Evolutionary conservation across 92 coral and sea anemone genomes (phyloP).

Genomic region (Plumapathes pennacea): DNA sequence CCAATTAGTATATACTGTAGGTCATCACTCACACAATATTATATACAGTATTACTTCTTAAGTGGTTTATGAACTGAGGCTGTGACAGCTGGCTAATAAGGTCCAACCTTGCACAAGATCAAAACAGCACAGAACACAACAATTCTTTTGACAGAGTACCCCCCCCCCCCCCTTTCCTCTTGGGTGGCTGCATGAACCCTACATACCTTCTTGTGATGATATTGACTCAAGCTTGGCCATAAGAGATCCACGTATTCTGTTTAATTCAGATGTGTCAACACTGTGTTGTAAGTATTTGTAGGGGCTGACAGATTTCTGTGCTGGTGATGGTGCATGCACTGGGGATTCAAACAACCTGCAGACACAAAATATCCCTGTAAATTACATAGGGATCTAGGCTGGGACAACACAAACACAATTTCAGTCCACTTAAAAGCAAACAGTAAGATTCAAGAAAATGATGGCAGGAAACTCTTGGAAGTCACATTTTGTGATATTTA

Average conservation of each 20-base stretch:
- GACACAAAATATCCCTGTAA: too few relatives aligned
- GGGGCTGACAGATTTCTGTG: slow-evolving; percentile 71
- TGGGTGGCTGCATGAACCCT: too few relatives aligned
- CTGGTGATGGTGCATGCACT: slow-evolving; percentile 76
- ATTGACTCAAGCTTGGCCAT: slow-evolving; percentile 90
- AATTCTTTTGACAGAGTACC: too few relatives aligned
- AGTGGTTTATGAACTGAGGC: slow-evolving; percentile 9
- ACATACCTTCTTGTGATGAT: slow-evolving; percentile 94
- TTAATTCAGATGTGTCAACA: slow-evolving; percentile 71
- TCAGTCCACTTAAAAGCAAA: too few relatives aligned
- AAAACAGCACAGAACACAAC: slow-evolving; percentile 5
- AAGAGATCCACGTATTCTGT: slow-evolving; percentile 77
- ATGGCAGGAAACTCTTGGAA: too few relatives aligned
- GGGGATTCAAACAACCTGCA: slow-evolving; percentile 83
- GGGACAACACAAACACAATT: too few relatives aligned
- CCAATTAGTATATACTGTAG: too few relatives aligned
- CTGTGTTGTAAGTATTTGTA: slow-evolving; percentile 73
- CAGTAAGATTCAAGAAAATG: too few relatives aligned
- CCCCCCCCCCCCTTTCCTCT: slow-evolving; percentile 4
- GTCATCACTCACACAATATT: too few relatives aligned
- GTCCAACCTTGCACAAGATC: slow-evolving; percentile 10
- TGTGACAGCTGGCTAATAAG: slow-evolving; percentile 11
- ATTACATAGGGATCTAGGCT: too few relatives aligned
- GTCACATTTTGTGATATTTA: too few relatives aligned
- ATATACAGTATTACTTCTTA: too few relatives aligned